Base-by-base conservation (phyloP, 64 coral and sea anemone genomes). In the Trachythela sp. region DNA sequence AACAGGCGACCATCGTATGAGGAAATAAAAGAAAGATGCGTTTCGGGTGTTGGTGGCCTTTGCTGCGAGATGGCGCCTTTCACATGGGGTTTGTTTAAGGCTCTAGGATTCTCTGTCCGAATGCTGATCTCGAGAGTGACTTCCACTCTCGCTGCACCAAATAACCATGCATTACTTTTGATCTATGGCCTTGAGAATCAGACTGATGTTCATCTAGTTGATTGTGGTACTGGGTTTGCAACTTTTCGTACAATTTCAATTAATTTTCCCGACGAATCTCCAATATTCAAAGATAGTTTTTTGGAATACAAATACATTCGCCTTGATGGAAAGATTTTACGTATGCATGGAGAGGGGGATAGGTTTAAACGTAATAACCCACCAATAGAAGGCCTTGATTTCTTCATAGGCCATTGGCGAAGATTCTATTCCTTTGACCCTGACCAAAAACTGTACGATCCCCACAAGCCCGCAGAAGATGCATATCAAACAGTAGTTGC, bases 201-300 rank as follows among this genome's bases (percentile, higher is more conserved):
- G 15, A 39, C 0, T 39, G 75, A 80, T 39, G 13, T 80, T 35
- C 37, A 80, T 39, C 33, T 80, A 13, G 34, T 36, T 80, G 75
- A 80, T 35, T 80, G 75, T 80, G 75, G 75, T 20, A 29, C 75
- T 80, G 75, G 75, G 8, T 80, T 37, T 35, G 9, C 75, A 36
- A 80, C 75, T 30, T 80, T 80, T 39, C 75, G 37, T 29, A 22
- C 75, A 80, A 39, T 80, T 80, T 80, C 75, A 15, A 37, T 80
- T 2, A 39, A 80, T 80, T 80, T 80, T 80, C 7, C 9, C 75
- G 13, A 80, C 0, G 75, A 80, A 30, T 80, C 75, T 80, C 75
- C 37, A 80, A 39, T 80, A 2, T 80, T 37, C 33, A 20, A 22
- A 37, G 75, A 80, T 39, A 80, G 75, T 37, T 80, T 80, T 39